Evolutionary conservation across 1,140 invertebrate genomes (phyloP), one percentile per base, ranked within the genome.

Genomic region (Eumeta japonica): DNA sequence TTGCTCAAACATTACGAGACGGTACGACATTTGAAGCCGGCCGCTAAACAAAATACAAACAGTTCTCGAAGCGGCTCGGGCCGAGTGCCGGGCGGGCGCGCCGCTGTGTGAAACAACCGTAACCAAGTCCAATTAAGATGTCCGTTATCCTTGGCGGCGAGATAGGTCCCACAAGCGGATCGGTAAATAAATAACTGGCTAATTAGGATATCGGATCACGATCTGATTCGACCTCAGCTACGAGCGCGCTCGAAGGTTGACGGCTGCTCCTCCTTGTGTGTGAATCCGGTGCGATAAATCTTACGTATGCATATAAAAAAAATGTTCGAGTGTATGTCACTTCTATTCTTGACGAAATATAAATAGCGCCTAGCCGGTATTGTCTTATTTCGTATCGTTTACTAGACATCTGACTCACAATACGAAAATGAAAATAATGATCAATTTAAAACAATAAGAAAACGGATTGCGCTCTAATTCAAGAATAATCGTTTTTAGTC

Each of bases 21-120:
- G 63, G 68, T 62, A 62, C 58, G 62, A 66, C 62, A 74, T 70
- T 74, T 71, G 63, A 70, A 66, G 62, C 54, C 48, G 54, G 50
- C 62, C 66, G 70, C 65, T 74, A 74, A 74, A 72, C 53, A 64
- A 57, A 64, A 68, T 57, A 58, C 63, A 74, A 74, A 74, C 54
- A 73, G 41, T 52, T 53, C 65, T 64, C 60, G 50, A 57, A 55
- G 49, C 53, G 52, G 53, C 56, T 43, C 53, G 61, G 62, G 62
- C 59, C 55, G 58, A 65, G 58, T 61, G 37, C 13, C 28, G 10
- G 50, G 43, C 41, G 43, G 43, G 30, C 50, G 55, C 52, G 58
- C 58, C 61, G 53, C 62, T 24, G 35, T 41, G 44, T 42, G 46
- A 60, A 63, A 58, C 50, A 61, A 55, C 51, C 52, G 52, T 59